A percentile compares a stretch with the other conserved stretches of the same genome.
phyloP scores from a whole-genome alignment of 2,797 vertebrate species.

The Liparis tanakae region DNA sequence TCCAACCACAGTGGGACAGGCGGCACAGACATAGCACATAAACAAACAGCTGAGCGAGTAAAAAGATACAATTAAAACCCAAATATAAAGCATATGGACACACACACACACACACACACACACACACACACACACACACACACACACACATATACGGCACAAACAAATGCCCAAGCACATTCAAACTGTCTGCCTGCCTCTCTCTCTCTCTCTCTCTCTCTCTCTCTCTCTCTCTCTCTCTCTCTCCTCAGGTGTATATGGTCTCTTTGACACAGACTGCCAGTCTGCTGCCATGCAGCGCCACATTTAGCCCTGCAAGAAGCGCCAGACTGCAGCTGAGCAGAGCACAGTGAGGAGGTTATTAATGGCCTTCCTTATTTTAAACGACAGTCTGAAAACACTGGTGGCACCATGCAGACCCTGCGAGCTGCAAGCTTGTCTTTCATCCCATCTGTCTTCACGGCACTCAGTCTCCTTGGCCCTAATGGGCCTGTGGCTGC shows the following conservation, averaged over 20 bases:
- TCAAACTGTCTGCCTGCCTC: conserved; percentile 22
- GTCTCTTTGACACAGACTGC: conserved; percentile 71
- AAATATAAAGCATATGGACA: conserved; percentile 34
- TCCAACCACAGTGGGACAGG: conserved; percentile 55
- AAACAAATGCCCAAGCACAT: conserved; percentile 43
- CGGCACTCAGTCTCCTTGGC: conserved; percentile 63
- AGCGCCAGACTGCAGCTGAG: conserved; percentile 73
- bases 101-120: background rate
- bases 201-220: conserved; percentile 14
- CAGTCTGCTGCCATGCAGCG: conserved; percentile 72
- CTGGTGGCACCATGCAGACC: conserved; percentile 75
- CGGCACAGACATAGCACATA: conserved; percentile 50
- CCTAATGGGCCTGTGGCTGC: conserved; percentile 69
- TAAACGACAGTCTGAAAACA: conserved; percentile 81
- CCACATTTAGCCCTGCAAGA: conserved; percentile 71
- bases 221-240: conserved; percentile 18
- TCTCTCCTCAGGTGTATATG: conserved; percentile 58
- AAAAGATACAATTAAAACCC: conserved; percentile 56
- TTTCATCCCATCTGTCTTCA: conserved; percentile 82
- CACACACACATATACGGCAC: conserved; percentile 7
- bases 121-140: background rate
- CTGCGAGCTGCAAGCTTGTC: conserved; percentile 72
- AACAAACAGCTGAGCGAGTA: conserved; percentile 64
- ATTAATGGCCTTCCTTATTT: conserved; percentile 83
- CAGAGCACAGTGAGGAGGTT: conserved; percentile 75